Evolutionary conservation across 2,113 vertebrate species (phyloP), one percentile per base, ranked within the genome.

Genomic region (Rhadina sibilatrix): DNA sequence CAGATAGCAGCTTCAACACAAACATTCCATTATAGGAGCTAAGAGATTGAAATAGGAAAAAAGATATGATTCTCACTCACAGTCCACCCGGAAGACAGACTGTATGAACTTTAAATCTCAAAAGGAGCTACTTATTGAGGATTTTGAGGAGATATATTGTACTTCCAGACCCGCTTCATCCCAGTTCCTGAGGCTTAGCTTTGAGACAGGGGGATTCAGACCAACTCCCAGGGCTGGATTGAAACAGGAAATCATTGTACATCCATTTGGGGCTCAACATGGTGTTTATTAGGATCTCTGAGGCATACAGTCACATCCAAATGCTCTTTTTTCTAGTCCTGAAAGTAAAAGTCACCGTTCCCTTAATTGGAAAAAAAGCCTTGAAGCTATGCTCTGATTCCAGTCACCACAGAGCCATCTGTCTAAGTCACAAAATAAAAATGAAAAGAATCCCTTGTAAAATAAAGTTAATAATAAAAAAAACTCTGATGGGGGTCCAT

Each of bases 401-500:
- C 40, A 56, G 40, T 33, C 28, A 31, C 17, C 15, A 17, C 19
- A 18, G 11, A 31, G 18, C 8, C 35, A 27, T 42, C 65, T 60
- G 16, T 56, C 19, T 31, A 25, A 75, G 30, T 12, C 47, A 47
- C 14, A 40, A 83, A 60, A 46, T 31, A 25, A 53, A 61, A 89
- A 54, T 35, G 14, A 30, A 0, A 5, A 68, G 25, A 76, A 19
- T 1, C 3, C 20, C 18, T 30, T 27, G 3, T 31, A 40, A 54
- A 76, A 35, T 10, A 20, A 53, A 60, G 53, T 5, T 38, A 30
- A 46, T 11, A 50, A 44, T 19, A 3, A 35, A 30, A 72, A 38
- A 44, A 1, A 38, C 2, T 23, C 27, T 12, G 1, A 16, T 4
- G 22, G 9, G 13, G 1, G 0, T 52, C n/a, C 3, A 7, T 44